Conservation (phyloP, 2,888 invertebrate genomes). For the Stenodema calcarata region DNA sequence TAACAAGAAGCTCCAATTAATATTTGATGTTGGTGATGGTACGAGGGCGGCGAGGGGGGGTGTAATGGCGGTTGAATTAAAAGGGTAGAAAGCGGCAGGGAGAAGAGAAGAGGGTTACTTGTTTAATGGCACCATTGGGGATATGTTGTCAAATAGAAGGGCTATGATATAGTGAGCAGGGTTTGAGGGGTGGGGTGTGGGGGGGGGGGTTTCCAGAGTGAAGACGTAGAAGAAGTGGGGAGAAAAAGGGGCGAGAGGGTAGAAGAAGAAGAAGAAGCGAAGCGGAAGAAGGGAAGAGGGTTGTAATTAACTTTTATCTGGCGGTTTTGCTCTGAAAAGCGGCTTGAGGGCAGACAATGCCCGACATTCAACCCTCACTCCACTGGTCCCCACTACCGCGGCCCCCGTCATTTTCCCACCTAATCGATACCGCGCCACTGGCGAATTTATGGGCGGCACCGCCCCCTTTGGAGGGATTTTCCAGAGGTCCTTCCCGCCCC, state of each 20-base stretch:
- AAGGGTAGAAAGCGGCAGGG: constrained; percentile 18
- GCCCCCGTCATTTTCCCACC: not conserved
- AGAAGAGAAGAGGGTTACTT: not conserved
- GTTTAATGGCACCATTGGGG: constrained; percentile 40
- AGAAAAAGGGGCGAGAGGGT: not conserved
- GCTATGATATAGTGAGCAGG: constrained; percentile 24
- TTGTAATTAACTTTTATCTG: constrained; percentile 45
- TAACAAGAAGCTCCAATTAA: constrained; percentile 30
- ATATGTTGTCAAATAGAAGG: constrained; percentile 37
- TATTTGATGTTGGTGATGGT: constrained; percentile 13
- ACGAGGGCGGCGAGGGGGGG: not conserved
- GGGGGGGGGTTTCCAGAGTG: not conserved
- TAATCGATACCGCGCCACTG: constrained; percentile 35
- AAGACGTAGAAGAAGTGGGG: not conserved
- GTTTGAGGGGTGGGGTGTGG: not conserved
- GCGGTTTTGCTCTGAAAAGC: constrained; percentile 15
- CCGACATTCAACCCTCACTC: not conserved
- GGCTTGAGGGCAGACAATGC: constrained; percentile 13
- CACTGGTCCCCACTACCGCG: not conserved
- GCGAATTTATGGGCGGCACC: constrained; percentile 26
- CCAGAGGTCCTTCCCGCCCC: not conserved
- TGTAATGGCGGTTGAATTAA: constrained; percentile 41
- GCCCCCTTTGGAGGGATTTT: constrained; percentile 4
- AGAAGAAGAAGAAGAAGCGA: not conserved
- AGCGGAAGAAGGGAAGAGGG: not conserved